Evolutionary conservation across 2,113 vertebrate genomes (phyloP).

Genomic region (Maylandia zebra): DNA sequence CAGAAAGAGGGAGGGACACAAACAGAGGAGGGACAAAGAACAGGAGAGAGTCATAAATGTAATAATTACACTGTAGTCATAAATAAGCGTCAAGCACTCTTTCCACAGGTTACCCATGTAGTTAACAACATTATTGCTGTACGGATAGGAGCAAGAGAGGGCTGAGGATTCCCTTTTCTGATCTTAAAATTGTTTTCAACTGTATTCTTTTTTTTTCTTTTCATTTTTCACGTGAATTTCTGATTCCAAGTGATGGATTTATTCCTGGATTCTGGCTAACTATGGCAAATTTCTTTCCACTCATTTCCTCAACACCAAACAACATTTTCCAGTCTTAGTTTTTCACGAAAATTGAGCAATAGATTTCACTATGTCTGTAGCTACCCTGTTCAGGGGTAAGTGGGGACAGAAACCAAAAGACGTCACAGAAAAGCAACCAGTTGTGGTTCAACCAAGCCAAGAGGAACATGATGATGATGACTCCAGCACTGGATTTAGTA

Average conservation of each 20-base stretch:
- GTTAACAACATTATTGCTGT: not conserved
- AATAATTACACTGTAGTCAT: conserved; percentile 46
- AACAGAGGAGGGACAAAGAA: conserved; percentile 45
- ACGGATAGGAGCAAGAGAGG: not conserved
- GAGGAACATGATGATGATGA: conserved; percentile 63
- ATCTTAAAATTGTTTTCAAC: not conserved
- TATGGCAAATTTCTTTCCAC: not conserved
- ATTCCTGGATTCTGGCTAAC: conserved; percentile 48
- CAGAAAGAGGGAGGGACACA: conserved; percentile 7
- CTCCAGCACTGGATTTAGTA: not conserved
- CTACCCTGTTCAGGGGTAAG: conserved; percentile 60
- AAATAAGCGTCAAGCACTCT: not conserved
- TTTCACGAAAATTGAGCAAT: not conserved
- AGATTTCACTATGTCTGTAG: conserved; percentile 45
- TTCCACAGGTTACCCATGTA: not conserved
- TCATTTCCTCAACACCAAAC: not conserved
- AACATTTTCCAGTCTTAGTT: not conserved
- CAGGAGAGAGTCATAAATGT: conserved; percentile 39
- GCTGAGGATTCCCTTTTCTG: not conserved
- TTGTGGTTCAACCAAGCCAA: not conserved
- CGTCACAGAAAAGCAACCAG: not conserved
- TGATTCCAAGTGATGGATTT: conserved; percentile 33
- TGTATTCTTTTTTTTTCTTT: not conserved
- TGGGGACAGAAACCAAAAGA: conserved; percentile 60
- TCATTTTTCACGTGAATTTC: not conserved